Base-by-base conservation (phyloP, 2,888 invertebrate genomes). In the Anthrax anthrax region DNA sequence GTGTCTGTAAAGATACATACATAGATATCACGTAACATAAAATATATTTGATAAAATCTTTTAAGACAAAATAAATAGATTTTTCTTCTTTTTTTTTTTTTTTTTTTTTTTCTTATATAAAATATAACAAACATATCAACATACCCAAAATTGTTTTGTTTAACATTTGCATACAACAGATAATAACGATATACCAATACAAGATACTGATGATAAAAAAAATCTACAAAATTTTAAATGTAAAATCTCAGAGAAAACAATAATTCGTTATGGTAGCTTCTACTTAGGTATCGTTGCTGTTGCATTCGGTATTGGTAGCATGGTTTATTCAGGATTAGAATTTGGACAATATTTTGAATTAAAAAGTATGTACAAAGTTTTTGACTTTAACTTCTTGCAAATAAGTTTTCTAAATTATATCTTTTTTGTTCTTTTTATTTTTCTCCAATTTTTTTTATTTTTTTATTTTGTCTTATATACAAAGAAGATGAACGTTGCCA, bases 261-360 rank as follows among this genome's bases (percentile, higher is more conserved):
- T 50, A 32, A 64, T 69, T 44, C 70, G 80, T 55, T 83, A 82
- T 61, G 84, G 84, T 42, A 84, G 84, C 65, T 85, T 86, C 66
- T 86, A 85, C 69, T 72, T 86, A 46, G 72, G 84, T 57, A 73
- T 85, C 47, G 85, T 85, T 48, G 84, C 84, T 45, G 81, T 84
- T 55, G 82, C 50, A 1, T 52, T 52, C 34, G 53, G 49, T n/a
- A 73, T 74, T 47, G 73, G 73, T n/a, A 81, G 75, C 39, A 74
- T 77, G 72, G 77, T 76, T 51, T 78, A 76, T 64, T 79, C 75
- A 54, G 72, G 76, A 53, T 62, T 80, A 61, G 74, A 75, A 68
- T 72, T 79, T 65, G 73, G 77, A 2, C 78, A 80, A 64, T 80
- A 78, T 58, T 81, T 84, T 57, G 81, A 82, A 60, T 69, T 76